A percentile compares a stretch with the other conserved stretches of the same genome.
Evolutionary conservation across 2,888 invertebrate species (phyloP).

Genomic region (Imbricaverruca yamaguchii): DNA sequence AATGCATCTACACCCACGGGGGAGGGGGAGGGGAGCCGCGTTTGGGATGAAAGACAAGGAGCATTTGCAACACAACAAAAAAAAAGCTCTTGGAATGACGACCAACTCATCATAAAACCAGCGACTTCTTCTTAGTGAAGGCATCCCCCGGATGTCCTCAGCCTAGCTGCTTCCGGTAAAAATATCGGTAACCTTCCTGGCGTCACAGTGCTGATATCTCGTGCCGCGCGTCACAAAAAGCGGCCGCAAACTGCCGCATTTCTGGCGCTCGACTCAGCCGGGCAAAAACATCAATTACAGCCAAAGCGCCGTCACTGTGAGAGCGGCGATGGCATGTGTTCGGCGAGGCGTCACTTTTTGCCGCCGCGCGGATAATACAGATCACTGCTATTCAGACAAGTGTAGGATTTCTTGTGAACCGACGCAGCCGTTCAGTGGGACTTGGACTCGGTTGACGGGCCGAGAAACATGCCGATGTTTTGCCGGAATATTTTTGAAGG

Average conservation of each 20-base stretch:
- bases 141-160: too few species aligned
- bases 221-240: too few species aligned
- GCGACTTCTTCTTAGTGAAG: too few species aligned
- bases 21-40: too few species aligned
- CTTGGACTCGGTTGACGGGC: background rate
- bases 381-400: constrained; percentile 11
- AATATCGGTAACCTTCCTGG: too few species aligned
- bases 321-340: background rate
- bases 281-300: constrained; percentile 9
- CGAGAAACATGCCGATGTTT: background rate
- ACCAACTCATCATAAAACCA: too few species aligned
- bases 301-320: background rate
- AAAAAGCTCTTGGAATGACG: too few species aligned
- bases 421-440: background rate
- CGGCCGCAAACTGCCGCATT: background rate
- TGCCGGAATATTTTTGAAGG: background rate
- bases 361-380: background rate
- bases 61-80: too few species aligned
- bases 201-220: too few species aligned
- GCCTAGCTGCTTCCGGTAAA: too few species aligned
- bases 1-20: too few species aligned
- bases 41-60: too few species aligned
- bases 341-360: background rate
- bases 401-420: background rate
- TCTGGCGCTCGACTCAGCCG: background rate